These are phyloP conservation scores for Cetoscarus ocellatus DNA, from an alignment of 2,797 vertebrate genomes.

Conservation along the genomic window DNA sequence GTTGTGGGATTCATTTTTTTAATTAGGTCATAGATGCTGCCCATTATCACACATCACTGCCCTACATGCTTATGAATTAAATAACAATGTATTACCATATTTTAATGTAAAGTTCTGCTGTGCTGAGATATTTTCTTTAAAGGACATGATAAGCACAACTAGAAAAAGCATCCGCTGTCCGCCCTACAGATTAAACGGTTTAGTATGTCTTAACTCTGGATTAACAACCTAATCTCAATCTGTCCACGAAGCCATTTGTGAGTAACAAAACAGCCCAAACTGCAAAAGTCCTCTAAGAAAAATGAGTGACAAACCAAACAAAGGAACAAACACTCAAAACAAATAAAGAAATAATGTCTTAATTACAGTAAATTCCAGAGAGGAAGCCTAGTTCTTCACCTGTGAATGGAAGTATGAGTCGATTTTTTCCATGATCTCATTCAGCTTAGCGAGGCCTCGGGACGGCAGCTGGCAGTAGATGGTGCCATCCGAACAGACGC, in stretches of 20 bases:
- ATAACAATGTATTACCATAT: constrained; percentile 9
- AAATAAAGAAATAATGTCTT: too few species aligned
- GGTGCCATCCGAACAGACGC: constrained; percentile 94
- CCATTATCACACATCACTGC: too few species aligned
- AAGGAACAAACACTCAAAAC: too few species aligned
- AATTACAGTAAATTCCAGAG: too few species aligned
- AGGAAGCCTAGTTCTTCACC: constrained; percentile 70
- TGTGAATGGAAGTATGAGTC: constrained; percentile 91
- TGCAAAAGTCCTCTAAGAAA: constrained; percentile 25
- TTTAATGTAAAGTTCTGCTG: constrained; percentile 16
- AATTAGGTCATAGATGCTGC: too few species aligned
- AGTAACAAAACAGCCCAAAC: constrained; percentile 16
- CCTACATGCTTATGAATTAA: too few species aligned
- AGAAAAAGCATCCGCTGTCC: constrained; percentile 44
- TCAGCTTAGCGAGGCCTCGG: constrained; percentile 90
- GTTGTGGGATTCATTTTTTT: too few species aligned
- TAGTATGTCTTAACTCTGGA: constrained; percentile 72
- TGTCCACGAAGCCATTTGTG: constrained; percentile 53
- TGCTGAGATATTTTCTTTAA: constrained; percentile 25
- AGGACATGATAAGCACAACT: constrained; percentile 23
- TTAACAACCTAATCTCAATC: constrained; percentile 82
- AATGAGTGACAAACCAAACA: not conserved
- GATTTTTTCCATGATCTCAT: constrained; percentile 87
- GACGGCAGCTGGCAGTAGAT: constrained; percentile 94
- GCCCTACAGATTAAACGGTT: constrained; percentile 72